Conservation (phyloP, 64 coral and sea anemone genomes). For the Catalaphyllia jardinei region DNA sequence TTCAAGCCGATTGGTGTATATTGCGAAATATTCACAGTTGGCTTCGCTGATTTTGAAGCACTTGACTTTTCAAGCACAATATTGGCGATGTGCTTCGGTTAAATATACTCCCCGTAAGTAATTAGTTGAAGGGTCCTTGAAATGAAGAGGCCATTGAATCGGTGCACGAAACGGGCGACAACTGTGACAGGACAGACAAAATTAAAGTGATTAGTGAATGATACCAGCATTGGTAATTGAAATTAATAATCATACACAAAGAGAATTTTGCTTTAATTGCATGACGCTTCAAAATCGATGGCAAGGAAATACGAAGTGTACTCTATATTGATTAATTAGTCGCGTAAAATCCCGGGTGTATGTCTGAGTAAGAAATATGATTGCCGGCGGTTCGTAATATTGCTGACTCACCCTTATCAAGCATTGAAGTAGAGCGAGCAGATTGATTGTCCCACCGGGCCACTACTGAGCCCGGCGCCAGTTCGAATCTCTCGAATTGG, state of each 20-base stretch:
- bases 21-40: neutral
- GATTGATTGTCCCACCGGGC: too few species aligned
- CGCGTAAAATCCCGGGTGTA: neutral
- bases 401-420: neutral
- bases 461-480: too few species aligned
- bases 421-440: neutral
- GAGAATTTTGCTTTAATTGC: neutral
- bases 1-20: too few species aligned
- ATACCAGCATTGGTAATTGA: neutral
- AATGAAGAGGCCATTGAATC: neutral
- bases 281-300: neutral
- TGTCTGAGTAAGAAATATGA: neutral
- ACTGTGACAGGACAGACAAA: neutral
- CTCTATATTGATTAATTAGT: neutral
- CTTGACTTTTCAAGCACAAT: neutral
- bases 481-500: too few species aligned
- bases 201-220: neutral
- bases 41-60: neutral
- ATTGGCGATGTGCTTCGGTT: neutral
- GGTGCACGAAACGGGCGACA: neutral
- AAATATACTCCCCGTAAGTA: neutral
- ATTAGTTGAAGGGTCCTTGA: neutral
- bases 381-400: neutral
- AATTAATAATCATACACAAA: neutral
- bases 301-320: too few species aligned